Evolutionary conservation across 2,113 vertebrate species (phyloP), one percentile per base, ranked within the genome.

Genomic region (Chinchilla lanigera): DNA sequence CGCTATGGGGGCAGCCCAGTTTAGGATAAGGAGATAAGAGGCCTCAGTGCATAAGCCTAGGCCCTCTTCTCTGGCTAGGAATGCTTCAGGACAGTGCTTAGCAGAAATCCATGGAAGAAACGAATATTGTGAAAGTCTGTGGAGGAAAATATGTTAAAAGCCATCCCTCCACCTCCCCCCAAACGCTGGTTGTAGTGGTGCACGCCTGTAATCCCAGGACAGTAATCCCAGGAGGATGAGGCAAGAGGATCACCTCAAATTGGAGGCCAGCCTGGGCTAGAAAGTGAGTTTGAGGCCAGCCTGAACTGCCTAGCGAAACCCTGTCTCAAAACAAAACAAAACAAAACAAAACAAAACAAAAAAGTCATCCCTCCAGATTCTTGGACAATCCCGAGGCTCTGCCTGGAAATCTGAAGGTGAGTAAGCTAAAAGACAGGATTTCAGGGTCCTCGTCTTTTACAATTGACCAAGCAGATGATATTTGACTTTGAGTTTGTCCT

Each of bases 401-500:
- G 56, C 35, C 90, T n/a, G 33, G 61, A 78, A 90, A 88, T 75
- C 44, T 35, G n/a, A 54, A 81, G 33, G 67, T 88, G 56, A 52
- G 38, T 87, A n/a, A 69, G 13, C 47, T 65, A 44, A 38, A 41
- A 47, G 60, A 30, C 65, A 83, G 47, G 28, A 52, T 60, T 84
- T 71, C 47, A 41, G 69, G 56, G 22, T 65, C 85, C 44, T 12
- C 35, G 11, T 82, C 30, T 86, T 78, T 78, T 77, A 60, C 41
- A 41, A 41, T 12, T 87, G 35, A 87, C 60, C 26, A 83, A 54
- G 77, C 58, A 92, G 78, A 81, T 93, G 83, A 93, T 3, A 52
- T 95, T 89, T 91, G 86, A 91, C 90, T 77, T 75, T 56, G 33
- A 78, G 28, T 58, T 73, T 93, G 35, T 78, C 47, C 38, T 77